Conservation (phyloP, 1,140 invertebrate species). For the Berghia stephanieae region DNA sequence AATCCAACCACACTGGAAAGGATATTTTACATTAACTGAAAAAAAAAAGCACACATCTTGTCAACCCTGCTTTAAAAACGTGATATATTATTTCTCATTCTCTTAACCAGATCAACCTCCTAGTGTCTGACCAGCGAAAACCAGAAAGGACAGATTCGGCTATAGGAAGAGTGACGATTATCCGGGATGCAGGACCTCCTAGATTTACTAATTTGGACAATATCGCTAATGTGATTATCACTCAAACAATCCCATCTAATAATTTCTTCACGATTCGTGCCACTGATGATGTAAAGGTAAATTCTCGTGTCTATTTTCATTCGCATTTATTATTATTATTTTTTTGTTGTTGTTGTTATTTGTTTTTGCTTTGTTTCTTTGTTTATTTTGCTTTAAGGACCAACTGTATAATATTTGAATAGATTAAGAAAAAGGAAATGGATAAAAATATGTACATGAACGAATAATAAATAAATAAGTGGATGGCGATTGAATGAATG, state of each 20-base stretch:
- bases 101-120: slow-evolving; percentile 34
- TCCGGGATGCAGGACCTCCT: slow-evolving; percentile 37
- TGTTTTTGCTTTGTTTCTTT: not conserved
- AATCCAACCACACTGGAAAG: too few species aligned
- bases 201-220: slow-evolving; percentile 31
- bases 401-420: not conserved
- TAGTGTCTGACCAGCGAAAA: slow-evolving; percentile 42
- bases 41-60: too few species aligned
- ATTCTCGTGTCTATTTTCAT: not conserved
- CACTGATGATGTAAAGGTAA: slow-evolving; percentile 44
- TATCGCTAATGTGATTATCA: not conserved
- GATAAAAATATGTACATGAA: too few species aligned
- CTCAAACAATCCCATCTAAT: not conserved
- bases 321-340: not conserved
- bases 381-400: not conserved
- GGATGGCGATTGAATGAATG: too few species aligned
- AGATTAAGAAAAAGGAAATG: too few species aligned
- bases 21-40: too few species aligned
- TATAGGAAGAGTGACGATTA: slow-evolving; percentile 42
- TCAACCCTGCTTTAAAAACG: not conserved
- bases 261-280: slow-evolving; percentile 37
- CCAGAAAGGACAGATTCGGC: slow-evolving; percentile 32
- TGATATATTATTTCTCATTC: too few species aligned
- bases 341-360: not conserved
- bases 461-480: too few species aligned